Evolutionary conservation across 2,888 invertebrate genomes (phyloP).

Genomic region (Deilephila porcellus): DNA sequence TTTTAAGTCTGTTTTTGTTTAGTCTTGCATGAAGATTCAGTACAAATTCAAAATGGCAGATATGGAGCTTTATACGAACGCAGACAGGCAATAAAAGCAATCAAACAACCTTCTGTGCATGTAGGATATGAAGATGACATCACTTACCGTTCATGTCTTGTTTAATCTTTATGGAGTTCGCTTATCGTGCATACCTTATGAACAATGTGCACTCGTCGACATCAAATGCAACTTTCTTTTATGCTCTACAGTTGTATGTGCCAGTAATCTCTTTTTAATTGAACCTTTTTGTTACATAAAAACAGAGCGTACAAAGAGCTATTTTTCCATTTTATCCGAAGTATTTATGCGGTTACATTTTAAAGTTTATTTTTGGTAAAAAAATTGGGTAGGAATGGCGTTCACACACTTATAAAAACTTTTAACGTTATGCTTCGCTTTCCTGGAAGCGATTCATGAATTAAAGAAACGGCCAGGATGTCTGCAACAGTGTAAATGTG

Average conservation of each 20-base stretch:
- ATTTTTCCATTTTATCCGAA: neutral
- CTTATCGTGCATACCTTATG: conserved; percentile 41
- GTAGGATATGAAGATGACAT: conserved; percentile 37
- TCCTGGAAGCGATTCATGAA: conserved; percentile 35
- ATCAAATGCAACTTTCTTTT: conserved; percentile 10
- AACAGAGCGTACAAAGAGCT: neutral
- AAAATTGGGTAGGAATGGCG: neutral
- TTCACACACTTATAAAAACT: neutral
- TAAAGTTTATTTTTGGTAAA: neutral
- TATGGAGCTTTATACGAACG: conserved; percentile 14
- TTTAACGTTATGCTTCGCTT: conserved; percentile 32
- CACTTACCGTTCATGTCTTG: conserved; percentile 35
- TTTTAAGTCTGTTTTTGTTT: too few species aligned
- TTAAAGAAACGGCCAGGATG: conserved; percentile 24
- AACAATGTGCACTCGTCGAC: conserved; percentile 26
- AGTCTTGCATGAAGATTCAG: too few species aligned
- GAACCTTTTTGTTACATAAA: neutral
- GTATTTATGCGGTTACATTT: neutral
- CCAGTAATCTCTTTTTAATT: neutral
- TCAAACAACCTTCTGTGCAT: conserved; percentile 29
- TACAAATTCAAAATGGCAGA: too few species aligned
- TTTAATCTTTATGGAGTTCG: conserved; percentile 33
- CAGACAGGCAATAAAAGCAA: conserved; percentile 23
- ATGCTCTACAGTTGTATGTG: neutral
- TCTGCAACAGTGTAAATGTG: conserved; percentile 11